Base-by-base conservation (phyloP, 2,797 vertebrate genomes). In the Euthynnus affinis region DNA sequence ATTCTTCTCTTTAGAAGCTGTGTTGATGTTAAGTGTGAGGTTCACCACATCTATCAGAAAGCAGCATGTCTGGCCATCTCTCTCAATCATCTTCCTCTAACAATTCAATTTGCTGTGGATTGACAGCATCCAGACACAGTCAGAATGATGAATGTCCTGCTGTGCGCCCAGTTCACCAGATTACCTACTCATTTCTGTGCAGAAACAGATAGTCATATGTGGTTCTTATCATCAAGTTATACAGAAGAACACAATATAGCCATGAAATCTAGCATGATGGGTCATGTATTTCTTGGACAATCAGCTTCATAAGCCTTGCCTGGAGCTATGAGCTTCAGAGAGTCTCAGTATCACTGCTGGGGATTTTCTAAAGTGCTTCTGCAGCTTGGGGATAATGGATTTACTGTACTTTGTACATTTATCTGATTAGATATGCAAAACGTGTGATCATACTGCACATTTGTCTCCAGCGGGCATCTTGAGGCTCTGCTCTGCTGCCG, bases 381-480 rank as follows among this genome's bases (percentile, higher is more conserved):
- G 59, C 74, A 81, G 68, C 22, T 64, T 40, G 17, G 62, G 82
- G 74, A 81, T 78, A 76, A 84, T 55, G 59, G 67, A 60, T 79
- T 61, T 56, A 79, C 78, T 72, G 67, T 73, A 71, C 57, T 68
- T 48, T 61, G 34, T 76, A 75, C 63, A 55, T 85, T 76, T 61
- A 86, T 86, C 71, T 87, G 79, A 87, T 86, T 84, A 76, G 73
- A 84, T 69, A 90, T 88, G 88, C 71, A 81, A 78, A 83, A 37
- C 40, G 37, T 83, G 58, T 76, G 69, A 86, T 87, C 75, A 58
- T 56, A 49, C 55, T 37, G 66, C 80, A 71, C 40, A 65, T 76
- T 69, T 64, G 48, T 67, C 71, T 79, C 46, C 76, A 62, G 62
- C n/a, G 44, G 65, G 66, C 57, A 74, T 79, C 80, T 74, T 5